Base-by-base conservation (phyloP, 2,888 invertebrate genomes). In the Lasioglossum leucozonium region DNA sequence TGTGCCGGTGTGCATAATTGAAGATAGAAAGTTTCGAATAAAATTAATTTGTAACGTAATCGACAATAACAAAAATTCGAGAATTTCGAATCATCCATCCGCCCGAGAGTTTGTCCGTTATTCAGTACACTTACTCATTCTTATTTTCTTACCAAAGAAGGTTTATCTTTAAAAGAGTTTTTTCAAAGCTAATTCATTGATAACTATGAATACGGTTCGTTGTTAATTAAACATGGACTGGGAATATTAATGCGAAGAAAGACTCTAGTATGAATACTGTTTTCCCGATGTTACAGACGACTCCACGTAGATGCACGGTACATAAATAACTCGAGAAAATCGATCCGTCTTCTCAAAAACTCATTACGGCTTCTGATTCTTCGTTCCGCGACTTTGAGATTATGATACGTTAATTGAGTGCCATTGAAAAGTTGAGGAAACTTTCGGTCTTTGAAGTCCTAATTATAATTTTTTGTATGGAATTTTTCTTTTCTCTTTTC, bases 401-500 rank as follows among this genome's bases (percentile, higher is more conserved):
- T 75, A 62, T 30, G 62, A 75, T 62, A 62, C 62, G 75, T 62
- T 75, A 75, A 75, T 75, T 62, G 72, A 30, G 72, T 11, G 75
- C 58, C 58, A 62, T 75, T 75, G 75, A 44, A 42, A 44, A 58
- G 62, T 13, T 26, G 8, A 40, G 10, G 16, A 42, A 34, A 26
- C 75, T 30, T 44, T 10, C 10, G 37, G 62, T 62, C 75, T 62
- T 42, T 55, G 42, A 62, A 62, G 42, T 11, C 42, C 75, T 75
- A 44, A 75, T 75, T 62, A 75, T 58, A 75, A 75, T 75, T 62
- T 62, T 22, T 42, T 44, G 62, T 18, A 30, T 13, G 30, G 11
- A 30, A 30, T 26, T 42, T 18, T 10, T 65, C 30, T 34, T 34
- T 0, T 47, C 8, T 47, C 0, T 22, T 8, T 51, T 22, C 22